Conservation (phyloP, 2,888 invertebrate genomes). For the Temnothorax rugatulus region DNA sequence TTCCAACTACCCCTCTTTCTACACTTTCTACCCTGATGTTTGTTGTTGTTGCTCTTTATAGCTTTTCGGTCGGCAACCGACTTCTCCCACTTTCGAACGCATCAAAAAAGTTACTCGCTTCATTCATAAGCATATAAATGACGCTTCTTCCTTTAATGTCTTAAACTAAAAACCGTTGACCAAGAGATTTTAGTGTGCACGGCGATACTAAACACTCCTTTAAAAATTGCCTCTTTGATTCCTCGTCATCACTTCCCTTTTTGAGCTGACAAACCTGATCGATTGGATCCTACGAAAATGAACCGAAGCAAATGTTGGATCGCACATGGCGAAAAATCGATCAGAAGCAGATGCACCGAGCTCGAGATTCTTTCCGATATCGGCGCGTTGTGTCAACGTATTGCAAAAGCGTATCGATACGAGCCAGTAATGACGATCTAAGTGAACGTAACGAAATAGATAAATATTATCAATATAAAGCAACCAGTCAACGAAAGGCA, state of each 20-base stretch:
- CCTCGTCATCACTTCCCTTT: neutral
- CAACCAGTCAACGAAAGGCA: conserved; percentile 2
- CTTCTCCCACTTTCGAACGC: neutral
- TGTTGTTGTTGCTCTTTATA: conserved; percentile 7
- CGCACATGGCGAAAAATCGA: conserved; percentile 37
- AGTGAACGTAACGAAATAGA: conserved; percentile 27
- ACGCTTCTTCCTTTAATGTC: neutral
- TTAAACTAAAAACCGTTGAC: neutral
- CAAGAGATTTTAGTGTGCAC: neutral
- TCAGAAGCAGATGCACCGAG: neutral
- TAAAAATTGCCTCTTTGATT: neutral
- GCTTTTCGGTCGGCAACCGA: neutral
- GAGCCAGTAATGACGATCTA: conserved; percentile 41
- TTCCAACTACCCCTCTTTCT: conserved; percentile 33
- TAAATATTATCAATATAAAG: neutral
- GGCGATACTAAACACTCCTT: neutral
- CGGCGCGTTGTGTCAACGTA: neutral
- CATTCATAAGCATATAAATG: neutral
- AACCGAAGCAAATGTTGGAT: conserved; percentile 1
- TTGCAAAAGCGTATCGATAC: conserved; percentile 46
- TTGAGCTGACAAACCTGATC: neutral
- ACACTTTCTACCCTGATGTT: conserved; percentile 19
- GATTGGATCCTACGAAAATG: neutral
- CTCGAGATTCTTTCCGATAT: neutral
- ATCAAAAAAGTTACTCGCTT: neutral